phyloP scores from a whole-genome alignment of 2,888 invertebrate genomes.

The Cheilosia grossa region DNA sequence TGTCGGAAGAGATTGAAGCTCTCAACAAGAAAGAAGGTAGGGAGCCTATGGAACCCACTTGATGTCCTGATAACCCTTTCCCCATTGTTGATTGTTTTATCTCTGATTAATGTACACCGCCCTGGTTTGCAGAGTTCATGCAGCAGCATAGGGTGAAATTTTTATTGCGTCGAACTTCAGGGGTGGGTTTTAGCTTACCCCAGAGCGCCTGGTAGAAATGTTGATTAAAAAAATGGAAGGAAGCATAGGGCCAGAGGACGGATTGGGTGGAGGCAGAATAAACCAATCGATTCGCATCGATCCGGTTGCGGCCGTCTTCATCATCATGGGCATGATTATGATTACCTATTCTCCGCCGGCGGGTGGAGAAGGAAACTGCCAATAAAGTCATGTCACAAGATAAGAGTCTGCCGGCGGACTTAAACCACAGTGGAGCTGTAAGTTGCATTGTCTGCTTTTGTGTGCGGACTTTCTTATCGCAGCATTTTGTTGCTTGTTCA shows the following conservation, averaged over 20 bases:
- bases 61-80: slow-evolving; percentile 29
- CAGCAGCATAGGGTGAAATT: not conserved
- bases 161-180: not conserved
- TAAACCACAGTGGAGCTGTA: slow-evolving; percentile 15
- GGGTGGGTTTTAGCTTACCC: not conserved
- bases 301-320: slow-evolving; percentile 1
- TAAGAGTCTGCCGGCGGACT: slow-evolving; percentile 18
- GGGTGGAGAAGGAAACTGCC: not conserved
- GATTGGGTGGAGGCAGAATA: not conserved
- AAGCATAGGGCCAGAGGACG: slow-evolving; percentile 12
- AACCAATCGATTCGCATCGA: slow-evolving; percentile 33
- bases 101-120: slow-evolving; percentile 34
- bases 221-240: slow-evolving; percentile 11
- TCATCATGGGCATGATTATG: slow-evolving; percentile 36
- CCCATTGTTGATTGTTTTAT: slow-evolving; percentile 36
- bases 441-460: slow-evolving; percentile 13
- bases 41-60: not conserved
- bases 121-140: not conserved
- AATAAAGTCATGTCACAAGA: slow-evolving; percentile 27
- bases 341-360: slow-evolving; percentile 16
- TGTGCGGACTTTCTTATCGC: slow-evolving; percentile 12
- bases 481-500: slow-evolving; percentile 6
- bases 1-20: slow-evolving; percentile 10
- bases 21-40: not conserved
- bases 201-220: not conserved